Evolutionary conservation across 1,140 invertebrate genomes (phyloP).

Genomic region (Aricia agestis): DNA sequence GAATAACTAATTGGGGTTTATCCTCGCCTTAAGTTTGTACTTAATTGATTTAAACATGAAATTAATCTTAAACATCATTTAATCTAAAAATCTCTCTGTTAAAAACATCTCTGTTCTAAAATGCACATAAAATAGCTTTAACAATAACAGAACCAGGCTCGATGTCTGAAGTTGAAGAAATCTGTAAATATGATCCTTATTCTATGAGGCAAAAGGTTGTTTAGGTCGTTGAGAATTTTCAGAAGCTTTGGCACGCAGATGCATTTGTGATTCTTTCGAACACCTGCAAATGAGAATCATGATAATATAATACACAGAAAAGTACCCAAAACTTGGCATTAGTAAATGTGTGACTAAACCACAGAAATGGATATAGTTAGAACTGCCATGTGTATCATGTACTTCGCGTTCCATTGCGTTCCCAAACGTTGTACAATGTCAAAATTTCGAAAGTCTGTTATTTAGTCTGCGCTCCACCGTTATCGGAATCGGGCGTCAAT

Average conservation of each 20-base stretch:
- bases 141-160: conserved; percentile 68
- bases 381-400: too few relatives aligned
- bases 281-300: conserved; percentile 42
- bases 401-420: too few relatives aligned
- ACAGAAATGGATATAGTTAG: too few relatives aligned
- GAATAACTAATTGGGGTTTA: too few relatives aligned
- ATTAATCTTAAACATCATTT: neutral
- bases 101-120: neutral
- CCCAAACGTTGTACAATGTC: too few relatives aligned
- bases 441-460: too few relatives aligned
- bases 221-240: conserved; percentile 49
- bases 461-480: too few relatives aligned
- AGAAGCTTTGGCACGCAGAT: conserved; percentile 60
- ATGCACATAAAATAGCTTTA: conserved; percentile 31
- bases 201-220: conserved; percentile 61
- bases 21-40: too few relatives aligned
- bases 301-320: neutral
- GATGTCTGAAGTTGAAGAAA: conserved; percentile 61
- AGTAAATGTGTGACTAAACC: too few relatives aligned
- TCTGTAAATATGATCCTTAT: conserved; percentile 64
- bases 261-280: conserved; percentile 54
- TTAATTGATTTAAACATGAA: neutral
- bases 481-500: too few relatives aligned
- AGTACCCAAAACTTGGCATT: too few relatives aligned
- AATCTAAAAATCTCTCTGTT: neutral